Evolutionary conservation across 2,888 invertebrate genomes (phyloP).

Genomic region (Biston betularia): DNA sequence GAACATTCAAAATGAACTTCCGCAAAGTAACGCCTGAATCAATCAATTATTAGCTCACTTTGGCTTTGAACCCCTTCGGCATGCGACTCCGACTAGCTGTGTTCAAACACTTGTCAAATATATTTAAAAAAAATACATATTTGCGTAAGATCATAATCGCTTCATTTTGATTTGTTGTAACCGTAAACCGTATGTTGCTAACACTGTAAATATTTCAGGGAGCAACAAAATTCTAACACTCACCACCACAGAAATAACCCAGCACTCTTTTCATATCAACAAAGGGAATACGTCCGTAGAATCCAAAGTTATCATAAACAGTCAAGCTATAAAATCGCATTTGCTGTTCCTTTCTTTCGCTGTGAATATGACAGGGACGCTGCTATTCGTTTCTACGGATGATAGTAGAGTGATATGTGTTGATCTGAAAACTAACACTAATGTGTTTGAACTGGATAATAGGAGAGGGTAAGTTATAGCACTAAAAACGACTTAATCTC

Average conservation of each 20-base stretch:
- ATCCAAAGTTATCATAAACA: slow-evolving; percentile 60
- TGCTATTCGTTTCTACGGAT: slow-evolving; percentile 77
- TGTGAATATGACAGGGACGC: slow-evolving; percentile 73
- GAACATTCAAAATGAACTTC: too few species aligned
- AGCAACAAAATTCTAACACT: slow-evolving; percentile 74
- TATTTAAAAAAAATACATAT: too few species aligned
- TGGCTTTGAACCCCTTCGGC: too few species aligned
- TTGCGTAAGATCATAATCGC: too few species aligned
- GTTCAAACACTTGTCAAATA: too few species aligned
- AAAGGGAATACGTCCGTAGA: slow-evolving; percentile 55
- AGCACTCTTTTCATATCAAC: slow-evolving; percentile 65
- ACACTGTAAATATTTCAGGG: slow-evolving; percentile 57
- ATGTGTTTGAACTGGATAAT: slow-evolving; percentile 76
- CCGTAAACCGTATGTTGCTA: not conserved
- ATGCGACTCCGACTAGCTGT: too few species aligned
- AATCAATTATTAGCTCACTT: too few species aligned
- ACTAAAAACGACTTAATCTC: too few species aligned
- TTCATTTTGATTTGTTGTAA: not conserved
- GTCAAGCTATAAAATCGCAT: slow-evolving; percentile 65
- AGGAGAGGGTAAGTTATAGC: slow-evolving; percentile 71
- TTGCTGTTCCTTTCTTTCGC: slow-evolving; percentile 69
- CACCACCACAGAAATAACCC: slow-evolving; percentile 68
- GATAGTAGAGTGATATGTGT: slow-evolving; percentile 76
- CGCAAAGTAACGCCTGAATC: too few species aligned
- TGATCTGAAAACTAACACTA: slow-evolving; percentile 70